phyloP scores from a whole-genome alignment of 2,797 vertebrate genomes.

The Phrynocephalus guinanensis region DNA sequence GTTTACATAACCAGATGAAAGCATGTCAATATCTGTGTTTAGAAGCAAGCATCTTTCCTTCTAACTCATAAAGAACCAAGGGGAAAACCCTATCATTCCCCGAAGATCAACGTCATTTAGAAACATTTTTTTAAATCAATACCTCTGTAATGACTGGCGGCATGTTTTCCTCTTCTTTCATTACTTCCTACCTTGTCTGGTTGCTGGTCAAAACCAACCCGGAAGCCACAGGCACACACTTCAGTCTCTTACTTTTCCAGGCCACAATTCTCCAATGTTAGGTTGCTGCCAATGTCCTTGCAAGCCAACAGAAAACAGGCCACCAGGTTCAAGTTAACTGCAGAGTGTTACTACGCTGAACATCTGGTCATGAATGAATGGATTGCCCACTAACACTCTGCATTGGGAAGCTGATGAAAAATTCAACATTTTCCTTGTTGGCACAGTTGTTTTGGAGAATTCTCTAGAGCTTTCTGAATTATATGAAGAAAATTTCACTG shows the following conservation, averaged over 20 bases:
- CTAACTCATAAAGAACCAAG: constrained; percentile 72
- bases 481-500: constrained; percentile 98
- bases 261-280: constrained; percentile 89
- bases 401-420: constrained; percentile 95
- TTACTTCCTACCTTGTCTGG: constrained; percentile 82
- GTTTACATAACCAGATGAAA: constrained; percentile 48
- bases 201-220: constrained; percentile 81
- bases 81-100: constrained; percentile 79
- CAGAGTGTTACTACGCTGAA: constrained; percentile 93
- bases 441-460: constrained; percentile 96
- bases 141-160: constrained; percentile 87
- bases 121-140: constrained; percentile 79
- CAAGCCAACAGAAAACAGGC: constrained; percentile 89
- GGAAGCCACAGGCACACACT: constrained; percentile 79
- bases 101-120: constrained; percentile 67
- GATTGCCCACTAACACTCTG: constrained; percentile 91
- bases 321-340: constrained; percentile 97
- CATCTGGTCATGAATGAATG: constrained; percentile 99
- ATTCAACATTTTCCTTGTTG: constrained; percentile 97
- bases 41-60: constrained; percentile 73
- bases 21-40: constrained; percentile 61
- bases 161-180: constrained; percentile 78
- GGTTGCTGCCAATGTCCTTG: constrained; percentile 96
- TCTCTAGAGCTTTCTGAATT: constrained; percentile 98
- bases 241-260: constrained; percentile 77